These are phyloP conservation scores for Calycopis cecrops DNA, from an alignment of 1,140 invertebrate species.

Conservation along the genomic window DNA sequence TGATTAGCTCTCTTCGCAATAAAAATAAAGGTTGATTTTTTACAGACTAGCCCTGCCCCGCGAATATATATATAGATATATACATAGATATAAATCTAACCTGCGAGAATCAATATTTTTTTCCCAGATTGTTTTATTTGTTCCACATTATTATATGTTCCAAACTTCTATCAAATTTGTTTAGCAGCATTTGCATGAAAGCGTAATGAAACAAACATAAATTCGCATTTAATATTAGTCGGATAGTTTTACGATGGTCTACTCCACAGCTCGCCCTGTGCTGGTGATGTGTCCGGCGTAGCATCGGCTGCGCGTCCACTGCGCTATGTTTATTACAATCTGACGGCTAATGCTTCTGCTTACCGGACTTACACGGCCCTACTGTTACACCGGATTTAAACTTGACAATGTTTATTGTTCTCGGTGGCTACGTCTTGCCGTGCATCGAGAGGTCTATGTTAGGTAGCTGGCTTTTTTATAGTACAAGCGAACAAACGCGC, in stretches of 20 bases:
- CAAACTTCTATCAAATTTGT: too few species aligned
- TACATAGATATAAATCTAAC: too few species aligned
- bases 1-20: too few species aligned
- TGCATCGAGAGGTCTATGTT: conserved; percentile 12
- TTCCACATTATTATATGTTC: too few species aligned
- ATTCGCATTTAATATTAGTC: not conserved
- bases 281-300: conserved; percentile 59
- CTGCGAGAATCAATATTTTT: too few species aligned
- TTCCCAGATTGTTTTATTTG: too few species aligned
- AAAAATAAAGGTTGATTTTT: too few species aligned
- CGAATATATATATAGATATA: too few species aligned
- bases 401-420: conserved; percentile 27
- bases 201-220: not conserved
- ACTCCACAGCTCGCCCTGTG: conserved; percentile 37
- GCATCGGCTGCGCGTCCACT: conserved; percentile 61
- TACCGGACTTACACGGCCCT: conserved; percentile 53
- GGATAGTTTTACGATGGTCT: not conserved
- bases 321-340: conserved; percentile 72
- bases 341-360: conserved; percentile 66
- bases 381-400: conserved; percentile 51
- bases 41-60: too few species aligned
- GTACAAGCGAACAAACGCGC: too few species aligned
- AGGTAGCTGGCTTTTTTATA: too few species aligned
- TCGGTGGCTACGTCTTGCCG: too few species aligned
- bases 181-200: not conserved